These are phyloP conservation scores for Lepus oiostolus DNA, from an alignment of 2,797 vertebrate genomes.

Conservation along the genomic window DNA sequence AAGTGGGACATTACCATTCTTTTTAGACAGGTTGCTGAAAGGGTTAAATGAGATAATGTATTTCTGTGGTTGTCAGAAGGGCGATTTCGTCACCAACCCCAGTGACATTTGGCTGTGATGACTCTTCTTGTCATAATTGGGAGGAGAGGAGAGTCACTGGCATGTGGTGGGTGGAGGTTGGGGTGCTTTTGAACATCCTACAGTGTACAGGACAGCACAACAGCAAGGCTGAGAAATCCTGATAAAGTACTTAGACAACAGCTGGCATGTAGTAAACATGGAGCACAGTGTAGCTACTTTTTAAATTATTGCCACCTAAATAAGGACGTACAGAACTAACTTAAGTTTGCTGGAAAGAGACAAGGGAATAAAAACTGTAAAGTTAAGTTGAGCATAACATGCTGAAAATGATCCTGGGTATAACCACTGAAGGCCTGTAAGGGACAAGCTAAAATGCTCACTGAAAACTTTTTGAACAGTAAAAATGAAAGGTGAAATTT, in stretches of 20 bases:
- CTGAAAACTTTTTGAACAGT: constrained; percentile 60
- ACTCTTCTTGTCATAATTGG: background rate
- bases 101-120: background rate
- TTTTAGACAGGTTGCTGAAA: constrained; percentile 32
- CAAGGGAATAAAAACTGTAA: constrained; percentile 8
- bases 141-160: background rate
- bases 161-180: background rate
- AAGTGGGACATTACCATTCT: background rate
- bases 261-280: background rate
- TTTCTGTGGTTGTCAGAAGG: background rate
- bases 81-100: background rate
- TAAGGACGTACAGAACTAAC: background rate
- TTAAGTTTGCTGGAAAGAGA: constrained; percentile 27
- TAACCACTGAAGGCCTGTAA: background rate
- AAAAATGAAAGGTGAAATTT: constrained; percentile 66
- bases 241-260: background rate
- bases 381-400: constrained; percentile 46
- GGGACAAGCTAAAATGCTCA: constrained; percentile 31
- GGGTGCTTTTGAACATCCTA: background rate
- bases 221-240: background rate
- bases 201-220: background rate
- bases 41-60: constrained; percentile 47
- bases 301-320: constrained; percentile 19
- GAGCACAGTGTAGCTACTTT: background rate
- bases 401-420: constrained; percentile 19